phyloP scores from a whole-genome alignment of 1,140 invertebrate genomes.

The Atta texana region DNA sequence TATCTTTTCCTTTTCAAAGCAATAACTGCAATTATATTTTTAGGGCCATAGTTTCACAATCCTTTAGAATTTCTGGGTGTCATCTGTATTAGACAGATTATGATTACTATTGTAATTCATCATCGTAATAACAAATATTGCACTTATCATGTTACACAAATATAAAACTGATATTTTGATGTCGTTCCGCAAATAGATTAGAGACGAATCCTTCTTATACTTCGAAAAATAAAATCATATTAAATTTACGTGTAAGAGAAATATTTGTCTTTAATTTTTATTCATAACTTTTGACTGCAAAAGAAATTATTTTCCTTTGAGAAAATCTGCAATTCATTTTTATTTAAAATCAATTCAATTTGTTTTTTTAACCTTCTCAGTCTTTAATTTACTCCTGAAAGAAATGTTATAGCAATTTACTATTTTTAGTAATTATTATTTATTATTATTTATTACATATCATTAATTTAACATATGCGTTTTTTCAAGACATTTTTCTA shows the following conservation, averaged over 20 bases:
- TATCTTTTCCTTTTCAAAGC: background rate
- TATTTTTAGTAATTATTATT: background rate
- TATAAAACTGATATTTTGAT: conserved; percentile 62
- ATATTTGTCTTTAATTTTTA: conserved; percentile 2
- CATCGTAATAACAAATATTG: background rate
- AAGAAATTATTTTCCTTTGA: background rate
- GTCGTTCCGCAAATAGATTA: conserved; percentile 53
- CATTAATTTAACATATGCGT: background rate
- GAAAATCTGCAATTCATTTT: background rate
- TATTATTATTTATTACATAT: background rate
- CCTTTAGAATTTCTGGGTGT: background rate
- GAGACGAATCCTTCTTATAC: background rate
- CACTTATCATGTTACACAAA: conserved; percentile 58
- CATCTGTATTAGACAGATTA: background rate
- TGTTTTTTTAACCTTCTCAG: background rate
- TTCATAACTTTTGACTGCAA: background rate
- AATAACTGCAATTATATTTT: background rate
- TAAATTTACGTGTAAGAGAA: background rate
- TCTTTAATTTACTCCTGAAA: background rate
- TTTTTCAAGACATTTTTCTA: background rate
- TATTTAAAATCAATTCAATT: background rate
- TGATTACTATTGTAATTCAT: background rate
- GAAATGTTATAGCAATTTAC: background rate
- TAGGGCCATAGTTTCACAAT: background rate
- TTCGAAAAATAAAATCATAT: background rate